phyloP scores from a whole-genome alignment of 2,113 vertebrate species.

The Tetrao urogallus region DNA sequence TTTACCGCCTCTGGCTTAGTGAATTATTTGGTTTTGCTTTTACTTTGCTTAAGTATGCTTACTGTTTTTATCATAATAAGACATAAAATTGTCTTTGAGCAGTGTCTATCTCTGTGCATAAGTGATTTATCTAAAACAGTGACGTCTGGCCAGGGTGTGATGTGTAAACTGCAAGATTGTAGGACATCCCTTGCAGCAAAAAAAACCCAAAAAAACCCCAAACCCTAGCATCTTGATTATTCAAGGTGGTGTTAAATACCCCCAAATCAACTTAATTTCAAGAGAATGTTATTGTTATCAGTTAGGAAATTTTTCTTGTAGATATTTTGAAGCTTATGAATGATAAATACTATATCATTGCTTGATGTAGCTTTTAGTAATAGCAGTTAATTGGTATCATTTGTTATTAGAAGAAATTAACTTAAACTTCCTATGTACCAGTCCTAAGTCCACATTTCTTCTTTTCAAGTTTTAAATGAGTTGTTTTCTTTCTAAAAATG shows the following conservation, averaged over 20 bases:
- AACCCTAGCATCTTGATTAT: background rate
- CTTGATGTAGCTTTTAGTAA: background rate
- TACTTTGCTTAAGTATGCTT: background rate
- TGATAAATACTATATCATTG: background rate
- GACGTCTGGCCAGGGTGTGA: background rate
- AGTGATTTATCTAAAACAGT: background rate
- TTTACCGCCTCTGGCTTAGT: background rate
- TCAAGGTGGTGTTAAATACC: background rate
- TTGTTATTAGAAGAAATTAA: background rate
- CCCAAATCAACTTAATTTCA: background rate
- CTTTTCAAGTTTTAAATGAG: background rate
- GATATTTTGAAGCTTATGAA: background rate
- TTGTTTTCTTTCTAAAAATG: background rate
- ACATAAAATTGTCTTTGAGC: background rate
- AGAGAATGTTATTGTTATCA: background rate
- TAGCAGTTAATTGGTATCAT: background rate
- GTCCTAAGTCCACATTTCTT: background rate
- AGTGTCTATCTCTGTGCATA: background rate
- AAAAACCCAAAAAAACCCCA: background rate
- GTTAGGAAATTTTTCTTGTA: background rate
- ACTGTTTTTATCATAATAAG: background rate
- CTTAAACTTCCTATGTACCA: background rate
- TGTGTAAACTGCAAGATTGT: background rate
- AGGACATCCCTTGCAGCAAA: background rate
- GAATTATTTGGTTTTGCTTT: background rate